Percentiles rank a stretch among this genome's conserved stretches.
These are phyloP conservation scores for Charina bottae DNA, from an alignment of 2,113 vertebrate genomes.

Conservation along the genomic window DNA sequence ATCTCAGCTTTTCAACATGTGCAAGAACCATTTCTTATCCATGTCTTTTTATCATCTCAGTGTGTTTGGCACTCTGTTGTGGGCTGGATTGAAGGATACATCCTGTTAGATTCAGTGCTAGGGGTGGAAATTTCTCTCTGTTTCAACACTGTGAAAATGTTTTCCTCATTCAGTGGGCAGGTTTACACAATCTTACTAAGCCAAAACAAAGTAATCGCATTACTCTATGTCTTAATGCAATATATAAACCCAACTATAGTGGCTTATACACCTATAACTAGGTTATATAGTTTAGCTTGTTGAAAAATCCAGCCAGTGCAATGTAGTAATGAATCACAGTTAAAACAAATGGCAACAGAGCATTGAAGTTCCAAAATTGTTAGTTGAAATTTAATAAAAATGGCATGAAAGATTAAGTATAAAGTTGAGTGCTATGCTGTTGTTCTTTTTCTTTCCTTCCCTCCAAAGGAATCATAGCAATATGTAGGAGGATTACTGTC, in stretches of 20 bases:
- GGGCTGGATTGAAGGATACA: background rate
- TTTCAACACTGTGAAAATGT: background rate
- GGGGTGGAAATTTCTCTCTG: background rate
- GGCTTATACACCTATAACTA: background rate
- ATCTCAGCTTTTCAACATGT: background rate
- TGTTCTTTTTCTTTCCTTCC: background rate
- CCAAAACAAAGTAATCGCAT: background rate
- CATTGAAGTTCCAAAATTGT: background rate
- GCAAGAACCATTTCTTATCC: background rate
- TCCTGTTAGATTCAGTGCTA: background rate
- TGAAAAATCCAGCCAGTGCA: background rate
- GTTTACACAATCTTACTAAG: background rate
- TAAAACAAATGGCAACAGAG: background rate
- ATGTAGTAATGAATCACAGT: background rate
- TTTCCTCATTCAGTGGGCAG: background rate
- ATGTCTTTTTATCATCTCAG: background rate
- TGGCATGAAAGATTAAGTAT: background rate
- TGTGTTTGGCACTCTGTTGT: background rate
- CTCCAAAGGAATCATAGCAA: background rate
- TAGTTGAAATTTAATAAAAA: background rate
- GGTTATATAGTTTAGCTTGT: background rate
- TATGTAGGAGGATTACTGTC: background rate
- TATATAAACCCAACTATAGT: background rate
- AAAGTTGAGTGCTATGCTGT: background rate
- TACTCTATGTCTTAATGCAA: background rate